phyloP scores from a whole-genome alignment of 64 coral and sea anemone species.

The Orbicella faveolata region DNA sequence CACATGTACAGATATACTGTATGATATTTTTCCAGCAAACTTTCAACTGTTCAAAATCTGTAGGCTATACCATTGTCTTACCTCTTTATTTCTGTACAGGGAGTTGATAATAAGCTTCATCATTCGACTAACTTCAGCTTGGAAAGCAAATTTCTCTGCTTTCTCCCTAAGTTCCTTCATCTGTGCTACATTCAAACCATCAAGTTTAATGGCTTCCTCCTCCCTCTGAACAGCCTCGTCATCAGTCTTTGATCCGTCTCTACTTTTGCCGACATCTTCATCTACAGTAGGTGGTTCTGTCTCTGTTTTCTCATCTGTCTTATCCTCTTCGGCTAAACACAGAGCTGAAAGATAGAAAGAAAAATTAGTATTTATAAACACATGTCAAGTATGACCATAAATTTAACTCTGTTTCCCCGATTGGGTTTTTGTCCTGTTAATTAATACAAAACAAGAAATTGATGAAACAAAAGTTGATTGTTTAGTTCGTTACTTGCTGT shows the following conservation, averaged over 20 bases:
- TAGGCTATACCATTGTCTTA: neutral
- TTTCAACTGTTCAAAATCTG: no score
- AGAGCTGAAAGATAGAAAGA: neutral
- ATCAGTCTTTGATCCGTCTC: constrained; percentile 96
- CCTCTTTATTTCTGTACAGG: constrained; percentile 99
- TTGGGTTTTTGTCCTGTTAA: no score
- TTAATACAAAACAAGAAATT: no score
- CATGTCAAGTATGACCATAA: no score
- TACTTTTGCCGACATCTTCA: constrained; percentile 97
- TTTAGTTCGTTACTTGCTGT: no score
- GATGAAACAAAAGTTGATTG: no score
- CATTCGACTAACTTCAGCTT: constrained; percentile 99
- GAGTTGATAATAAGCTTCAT: constrained; percentile 99
- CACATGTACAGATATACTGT: no score
- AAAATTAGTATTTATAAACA: neutral
- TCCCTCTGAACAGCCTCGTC: constrained; percentile 94
- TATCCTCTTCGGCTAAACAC: constrained; percentile 83
- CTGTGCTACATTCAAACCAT: constrained; percentile 97
- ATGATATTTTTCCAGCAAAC: no score
- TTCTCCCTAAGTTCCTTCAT: constrained; percentile 99
- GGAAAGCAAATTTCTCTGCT: constrained; percentile 92
- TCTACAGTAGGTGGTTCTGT: constrained; percentile 90
- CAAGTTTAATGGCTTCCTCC: constrained; percentile 96
- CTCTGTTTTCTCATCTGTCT: constrained; percentile 61
- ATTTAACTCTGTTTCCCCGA: no score